Evolutionary conservation across 2,888 invertebrate species (phyloP).

Genomic region (Nesidiocoris tenuis): DNA sequence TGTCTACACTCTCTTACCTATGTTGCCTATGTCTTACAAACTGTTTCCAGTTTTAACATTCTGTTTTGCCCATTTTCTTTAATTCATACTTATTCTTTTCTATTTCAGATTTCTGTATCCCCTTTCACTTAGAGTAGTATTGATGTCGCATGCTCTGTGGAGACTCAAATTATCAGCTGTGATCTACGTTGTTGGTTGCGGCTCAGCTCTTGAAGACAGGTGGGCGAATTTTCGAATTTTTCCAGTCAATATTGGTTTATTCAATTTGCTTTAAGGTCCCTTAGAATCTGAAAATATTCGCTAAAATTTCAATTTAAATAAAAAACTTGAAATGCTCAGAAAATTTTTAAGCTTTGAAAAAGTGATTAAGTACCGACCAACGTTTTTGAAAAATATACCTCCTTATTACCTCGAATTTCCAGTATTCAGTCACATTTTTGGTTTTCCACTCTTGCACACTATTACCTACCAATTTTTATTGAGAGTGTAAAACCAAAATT

Average conservation of each 20-base stretch:
- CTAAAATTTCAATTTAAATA: not conserved
- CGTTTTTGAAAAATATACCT: not conserved
- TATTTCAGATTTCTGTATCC: constrained; percentile 40
- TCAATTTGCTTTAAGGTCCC: too few species aligned
- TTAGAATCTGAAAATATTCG: not conserved
- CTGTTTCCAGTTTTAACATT: too few species aligned
- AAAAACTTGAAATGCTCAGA: not conserved
- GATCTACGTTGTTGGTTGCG: not conserved
- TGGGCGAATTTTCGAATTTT: too few species aligned
- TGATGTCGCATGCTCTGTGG: constrained; percentile 30
- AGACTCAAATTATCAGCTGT: constrained; percentile 18
- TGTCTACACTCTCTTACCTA: too few species aligned
- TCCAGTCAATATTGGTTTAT: too few species aligned
- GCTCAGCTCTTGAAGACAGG: constrained; percentile 16
- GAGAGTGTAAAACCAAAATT: too few species aligned
- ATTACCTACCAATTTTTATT: too few species aligned
- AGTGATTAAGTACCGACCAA: too few species aligned
- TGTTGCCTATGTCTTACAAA: too few species aligned
- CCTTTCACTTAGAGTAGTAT: constrained; percentile 39
- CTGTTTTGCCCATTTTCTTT: too few species aligned
- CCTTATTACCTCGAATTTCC: too few species aligned
- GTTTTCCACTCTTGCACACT: not conserved
- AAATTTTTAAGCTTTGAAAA: not conserved
- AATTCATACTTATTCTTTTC: too few species aligned
- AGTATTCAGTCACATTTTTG: not conserved